Base-by-base conservation (phyloP, 2,113 vertebrate species). In the Apeltes quadracus region DNA sequence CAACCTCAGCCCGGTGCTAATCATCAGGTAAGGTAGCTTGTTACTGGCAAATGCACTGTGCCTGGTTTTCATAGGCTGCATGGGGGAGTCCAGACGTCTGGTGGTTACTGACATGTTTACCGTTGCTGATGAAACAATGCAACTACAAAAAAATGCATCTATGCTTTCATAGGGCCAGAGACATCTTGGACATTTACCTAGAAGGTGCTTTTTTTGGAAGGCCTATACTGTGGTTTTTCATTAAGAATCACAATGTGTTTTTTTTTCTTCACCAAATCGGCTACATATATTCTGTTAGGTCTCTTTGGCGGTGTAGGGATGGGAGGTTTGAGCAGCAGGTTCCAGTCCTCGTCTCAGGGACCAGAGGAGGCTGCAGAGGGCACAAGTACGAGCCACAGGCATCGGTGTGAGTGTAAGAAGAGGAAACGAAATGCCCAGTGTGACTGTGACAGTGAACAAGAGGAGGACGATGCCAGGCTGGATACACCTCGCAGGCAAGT, bases 401-500 rank as follows among this genome's bases (percentile, higher is more conserved):
- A 90, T 58, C 64, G 84, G 2, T 94, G 93, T 36, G 92, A 94
- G n/a, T 95, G 93, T 81, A 93, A 89, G 79, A 95, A 95, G 78
- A 93, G 94, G 75, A 95, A 94, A 73, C 83, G 94, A 59, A 94
- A 89, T 50, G 87, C 89, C 4, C 89, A 78, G 14, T 95, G 93
- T 43, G 93, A 94, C 67, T 95, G 93, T 71, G 94, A 95, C 55
- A 92, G 90, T 14, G 94, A 95, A 15, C 90, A 93, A 1, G 94
- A 95, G 18, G 94, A 94, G 10, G 94, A 95, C 0, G 94, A 95
- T 46, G 75, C 85, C 57, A 65, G 93, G 38, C 84, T 94, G 0
- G 94, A 95, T 61, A 94, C 93, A 39, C 94, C 94, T 8, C 92
- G 94, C 74, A 95, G 94, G 94, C 90, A 66, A 81, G 85, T 61